These are phyloP conservation scores for Pseudochromis fuscus DNA, from an alignment of 2,797 vertebrate species.

Conservation along the genomic window DNA sequence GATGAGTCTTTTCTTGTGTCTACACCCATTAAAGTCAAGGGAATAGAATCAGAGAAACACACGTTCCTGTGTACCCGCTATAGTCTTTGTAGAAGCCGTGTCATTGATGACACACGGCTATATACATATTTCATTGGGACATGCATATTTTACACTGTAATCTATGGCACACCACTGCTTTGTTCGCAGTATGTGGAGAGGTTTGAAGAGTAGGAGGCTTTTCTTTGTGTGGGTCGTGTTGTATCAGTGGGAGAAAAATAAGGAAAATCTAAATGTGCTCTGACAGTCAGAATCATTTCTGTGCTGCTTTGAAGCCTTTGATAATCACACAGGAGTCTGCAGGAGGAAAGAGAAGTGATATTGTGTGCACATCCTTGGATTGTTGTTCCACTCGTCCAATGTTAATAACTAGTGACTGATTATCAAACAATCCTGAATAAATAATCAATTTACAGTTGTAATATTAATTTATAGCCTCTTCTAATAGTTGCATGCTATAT, in stretches of 20 bases:
- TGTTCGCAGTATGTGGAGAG: slow-evolving; percentile 61
- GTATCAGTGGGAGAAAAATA: slow-evolving; percentile 40
- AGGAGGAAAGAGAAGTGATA: neutral
- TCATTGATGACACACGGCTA: slow-evolving; percentile 78
- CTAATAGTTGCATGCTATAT: slow-evolving; percentile 15
- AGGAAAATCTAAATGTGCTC: slow-evolving; percentile 35
- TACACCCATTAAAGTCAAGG: slow-evolving; percentile 78
- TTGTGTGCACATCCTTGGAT: slow-evolving; percentile 9
- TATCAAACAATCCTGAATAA: neutral
- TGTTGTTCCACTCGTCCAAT: neutral
- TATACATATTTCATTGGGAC: slow-evolving; percentile 82
- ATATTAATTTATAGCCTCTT: slow-evolving; percentile 12
- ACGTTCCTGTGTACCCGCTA: slow-evolving; percentile 59
- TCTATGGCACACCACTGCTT: slow-evolving; percentile 76
- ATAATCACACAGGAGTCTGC: slow-evolving; percentile 32
- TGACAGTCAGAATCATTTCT: slow-evolving; percentile 46
- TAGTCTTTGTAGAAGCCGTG: slow-evolving; percentile 76
- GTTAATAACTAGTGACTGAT: slow-evolving; percentile 11
- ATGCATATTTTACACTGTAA: slow-evolving; percentile 83
- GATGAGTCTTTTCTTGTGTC: slow-evolving; percentile 78
- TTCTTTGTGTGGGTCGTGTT: slow-evolving; percentile 58
- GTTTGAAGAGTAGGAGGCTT: slow-evolving; percentile 47
- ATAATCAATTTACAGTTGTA: neutral
- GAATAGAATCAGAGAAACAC: slow-evolving; percentile 68
- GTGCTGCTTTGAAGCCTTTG: slow-evolving; percentile 34